phyloP scores from a whole-genome alignment of 2,797 vertebrate genomes.

The Alauda arvensis region DNA sequence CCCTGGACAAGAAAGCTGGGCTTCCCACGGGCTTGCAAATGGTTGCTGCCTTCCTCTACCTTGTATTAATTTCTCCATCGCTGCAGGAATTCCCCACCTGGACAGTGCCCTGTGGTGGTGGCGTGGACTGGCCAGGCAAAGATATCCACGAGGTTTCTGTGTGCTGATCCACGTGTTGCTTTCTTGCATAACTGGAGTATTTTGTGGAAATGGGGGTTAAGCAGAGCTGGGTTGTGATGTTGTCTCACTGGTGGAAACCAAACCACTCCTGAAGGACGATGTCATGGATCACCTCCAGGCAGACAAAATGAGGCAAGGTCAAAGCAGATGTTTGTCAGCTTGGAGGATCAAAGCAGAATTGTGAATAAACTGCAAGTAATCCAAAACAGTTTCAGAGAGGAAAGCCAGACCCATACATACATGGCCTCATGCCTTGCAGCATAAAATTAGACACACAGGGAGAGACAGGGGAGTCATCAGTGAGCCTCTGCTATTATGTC shows the following conservation, averaged over 20 bases:
- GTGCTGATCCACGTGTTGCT: not conserved
- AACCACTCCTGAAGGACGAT: not conserved
- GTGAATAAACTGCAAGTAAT: not conserved
- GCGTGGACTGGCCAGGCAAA: not conserved
- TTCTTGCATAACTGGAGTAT: not conserved
- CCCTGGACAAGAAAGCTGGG: not conserved
- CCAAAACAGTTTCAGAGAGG: not conserved
- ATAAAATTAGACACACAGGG: not conserved
- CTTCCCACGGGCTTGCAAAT: not conserved
- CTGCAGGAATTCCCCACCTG: not conserved
- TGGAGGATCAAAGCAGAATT: not conserved
- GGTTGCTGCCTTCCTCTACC: not conserved
- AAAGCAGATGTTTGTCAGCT: not conserved
- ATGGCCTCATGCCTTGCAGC: not conserved
- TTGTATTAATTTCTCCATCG: not conserved
- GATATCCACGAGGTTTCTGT: fast-evolving
- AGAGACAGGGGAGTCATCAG: not conserved
- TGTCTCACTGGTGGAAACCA: not conserved
- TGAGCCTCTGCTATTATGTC: not conserved
- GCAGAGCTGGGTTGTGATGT: not conserved
- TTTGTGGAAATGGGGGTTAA: not conserved
- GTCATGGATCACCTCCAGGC: not conserved
- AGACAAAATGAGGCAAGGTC: not conserved
- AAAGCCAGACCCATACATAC: not conserved
- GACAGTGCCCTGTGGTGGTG: not conserved